Base-by-base conservation (phyloP, 2,113 vertebrate genomes). In the Proterorhinus semilunaris region DNA sequence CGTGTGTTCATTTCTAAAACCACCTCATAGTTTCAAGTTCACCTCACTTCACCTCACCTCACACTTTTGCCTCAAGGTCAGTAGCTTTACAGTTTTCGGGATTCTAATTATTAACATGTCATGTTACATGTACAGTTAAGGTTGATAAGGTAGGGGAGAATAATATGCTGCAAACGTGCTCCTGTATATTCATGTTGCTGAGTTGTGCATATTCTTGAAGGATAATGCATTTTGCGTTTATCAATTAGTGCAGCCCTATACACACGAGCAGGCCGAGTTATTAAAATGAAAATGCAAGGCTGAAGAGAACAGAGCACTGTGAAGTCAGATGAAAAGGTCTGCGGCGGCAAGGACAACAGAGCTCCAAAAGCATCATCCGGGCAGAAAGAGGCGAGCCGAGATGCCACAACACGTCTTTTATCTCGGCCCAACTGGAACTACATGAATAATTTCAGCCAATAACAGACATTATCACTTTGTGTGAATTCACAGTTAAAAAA, bases 401-500 rank as follows among this genome's bases (percentile, higher is more conserved):
- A 66, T 66, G 72, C 65, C 66, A 84, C 72, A 79, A 78, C 76
- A 67, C 71, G 65, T 71, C 74, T 88, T 88, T 85, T 51, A 83
- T 84, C 72, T 81, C 69, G 74, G 69, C 81, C 72, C 79, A 88
- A 75, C 49, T 75, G 77, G 77, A 83, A 53, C 72, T 43, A n/a
- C 66, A 83, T 83, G 65, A 83, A 82, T 77, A 76, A 71, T 73
- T 81, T 75, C 67, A 62, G n/a, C 44, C 3, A 53, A 27, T 58
- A 55, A 52, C 27, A 50, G 69, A 17, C n/a, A 16, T 66, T 76
- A 75, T 79, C 65, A 76, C 5, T 59, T 21, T 77, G 57, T 64
- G 55, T 71, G 68, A 58, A 84, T 77, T 66, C 52, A 71, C 62
- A 65, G 51, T 83, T 76, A 21, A 53, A 9, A 57, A 57, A 83